Evolutionary conservation across 2,888 invertebrate species (phyloP).

Genomic region (Pandemis corylana): DNA sequence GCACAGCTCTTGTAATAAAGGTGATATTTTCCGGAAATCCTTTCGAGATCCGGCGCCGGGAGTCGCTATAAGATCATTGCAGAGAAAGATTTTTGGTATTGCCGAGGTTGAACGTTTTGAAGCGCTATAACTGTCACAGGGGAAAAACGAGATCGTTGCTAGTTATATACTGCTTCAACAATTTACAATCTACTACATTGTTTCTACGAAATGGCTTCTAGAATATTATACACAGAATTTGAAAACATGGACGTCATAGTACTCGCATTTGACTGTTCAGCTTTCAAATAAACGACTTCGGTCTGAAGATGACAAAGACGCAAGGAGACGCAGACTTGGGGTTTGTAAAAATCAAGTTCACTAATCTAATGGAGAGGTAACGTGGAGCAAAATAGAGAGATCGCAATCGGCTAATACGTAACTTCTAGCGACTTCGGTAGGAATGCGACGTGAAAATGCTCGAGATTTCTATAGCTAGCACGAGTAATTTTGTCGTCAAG

Average conservation of each 20-base stretch:
- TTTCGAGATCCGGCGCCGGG: not conserved
- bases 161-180: not conserved
- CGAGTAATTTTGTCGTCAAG: not conserved
- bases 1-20: constrained; percentile 7
- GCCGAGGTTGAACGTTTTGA: not conserved
- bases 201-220: not conserved
- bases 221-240: not conserved
- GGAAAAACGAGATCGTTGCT: not conserved
- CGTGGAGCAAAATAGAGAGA: not conserved
- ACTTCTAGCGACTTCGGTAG: not conserved
- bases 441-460: not conserved
- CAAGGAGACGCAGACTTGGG: not conserved
- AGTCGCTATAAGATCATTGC: not conserved
- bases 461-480: not conserved
- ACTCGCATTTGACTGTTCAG: too few species aligned
- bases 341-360: not conserved
- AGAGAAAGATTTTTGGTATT: not conserved
- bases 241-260: too few species aligned
- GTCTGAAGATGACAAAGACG: too few species aligned
- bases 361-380: not conserved
- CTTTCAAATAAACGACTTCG: too few species aligned
- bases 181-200: too few species aligned
- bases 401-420: not conserved
- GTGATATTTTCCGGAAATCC: constrained; percentile 10
- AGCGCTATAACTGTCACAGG: not conserved